Base-by-base conservation (phyloP, 1,140 invertebrate genomes). In the Euura lappo region DNA sequence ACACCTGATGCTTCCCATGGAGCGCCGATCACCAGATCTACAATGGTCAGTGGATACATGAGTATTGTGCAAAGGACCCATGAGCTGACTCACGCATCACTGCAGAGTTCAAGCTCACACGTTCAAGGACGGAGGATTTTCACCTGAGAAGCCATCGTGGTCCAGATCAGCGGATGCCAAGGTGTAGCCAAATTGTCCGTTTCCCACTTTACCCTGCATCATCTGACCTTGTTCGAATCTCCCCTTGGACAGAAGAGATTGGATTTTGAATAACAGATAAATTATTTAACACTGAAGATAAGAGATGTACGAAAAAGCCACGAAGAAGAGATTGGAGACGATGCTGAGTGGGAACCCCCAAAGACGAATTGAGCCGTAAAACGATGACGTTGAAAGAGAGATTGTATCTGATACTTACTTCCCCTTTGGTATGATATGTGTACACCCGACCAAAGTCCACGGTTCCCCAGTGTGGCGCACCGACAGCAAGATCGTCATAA, bases 401-500 rank as follows among this genome's bases (percentile, higher is more conserved):
- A 28, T 28, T 28, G 28, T 28, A 1, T 28, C 28, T 28, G 28
- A 28, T 28, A 28, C 28, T 28, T 28, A 28, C 28, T 28, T 28
- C 28, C 28, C 28, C 28, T 28, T 28, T 84, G 7, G 88, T 87
- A 4, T 89, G 76, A 79, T 88, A 93, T 4, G 92, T 80, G 78
- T 90, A 90, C 45, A 93, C 89, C 76, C 83, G 84, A 44, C 93
- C 93, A 79, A 90, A 86, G 74, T 93, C 91, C 6, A 82, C 81
- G n/a, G 84, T 81, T 47, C 75, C 74, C 68, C 85, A 88, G 69
- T 84, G 81, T 0, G 96, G 96, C 2, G 95, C 93, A 45, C 95
- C 94, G 43, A 97, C 90, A 3, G 96, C 81, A 10, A 97, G 84
- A 80, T 97, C 93, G 74, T 91, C 89, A 5, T 90, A 84, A 2